phyloP scores from a whole-genome alignment of 2,113 vertebrate genomes.

The Pseudopipra pipra region DNA sequence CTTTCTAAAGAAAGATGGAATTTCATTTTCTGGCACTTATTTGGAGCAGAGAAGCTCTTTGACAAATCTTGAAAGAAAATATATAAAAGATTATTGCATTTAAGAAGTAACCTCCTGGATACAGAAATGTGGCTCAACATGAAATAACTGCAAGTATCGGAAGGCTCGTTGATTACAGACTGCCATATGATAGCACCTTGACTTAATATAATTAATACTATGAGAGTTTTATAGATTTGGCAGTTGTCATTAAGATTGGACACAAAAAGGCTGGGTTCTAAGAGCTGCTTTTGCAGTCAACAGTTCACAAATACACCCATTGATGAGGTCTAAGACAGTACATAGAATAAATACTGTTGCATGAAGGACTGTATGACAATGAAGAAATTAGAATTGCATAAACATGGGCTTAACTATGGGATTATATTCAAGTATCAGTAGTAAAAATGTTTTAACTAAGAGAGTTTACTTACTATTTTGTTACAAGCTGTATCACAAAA shows the following conservation, averaged over 20 bases:
- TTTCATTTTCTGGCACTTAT: background rate
- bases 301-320: background rate
- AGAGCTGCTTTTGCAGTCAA: background rate
- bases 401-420: background rate
- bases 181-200: accelerated
- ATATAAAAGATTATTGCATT: background rate
- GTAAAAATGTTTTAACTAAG: background rate
- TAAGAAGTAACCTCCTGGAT: background rate
- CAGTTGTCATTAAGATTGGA: background rate
- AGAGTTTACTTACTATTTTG: background rate
- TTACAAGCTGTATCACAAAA: background rate
- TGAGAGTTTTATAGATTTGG: background rate
- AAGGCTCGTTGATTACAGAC: background rate
- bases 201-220: background rate
- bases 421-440: background rate
- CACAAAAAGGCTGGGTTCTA: background rate
- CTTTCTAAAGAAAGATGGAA: background rate
- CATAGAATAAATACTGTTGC: background rate
- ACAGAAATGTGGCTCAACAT: background rate
- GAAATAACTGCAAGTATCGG: background rate
- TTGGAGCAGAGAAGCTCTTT: background rate
- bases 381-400: background rate
- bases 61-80: background rate
- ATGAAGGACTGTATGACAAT: background rate
- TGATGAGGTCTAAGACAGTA: background rate